Evolutionary conservation across 1,140 invertebrate species (phyloP).

Genomic region (Drosophila fuyamai): DNA sequence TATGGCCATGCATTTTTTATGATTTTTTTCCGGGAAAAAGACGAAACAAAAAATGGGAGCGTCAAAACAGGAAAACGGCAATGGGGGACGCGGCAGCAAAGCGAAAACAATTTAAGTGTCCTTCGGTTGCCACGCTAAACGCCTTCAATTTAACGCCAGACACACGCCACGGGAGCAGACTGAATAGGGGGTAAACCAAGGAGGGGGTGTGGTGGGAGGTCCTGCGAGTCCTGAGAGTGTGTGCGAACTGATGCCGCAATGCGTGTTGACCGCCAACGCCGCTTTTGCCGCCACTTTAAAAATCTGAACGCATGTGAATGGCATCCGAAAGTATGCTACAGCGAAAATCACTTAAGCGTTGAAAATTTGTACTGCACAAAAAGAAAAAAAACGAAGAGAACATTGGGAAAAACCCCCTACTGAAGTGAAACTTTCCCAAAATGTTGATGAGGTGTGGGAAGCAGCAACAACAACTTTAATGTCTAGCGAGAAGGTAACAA

Average conservation of each 20-base stretch:
- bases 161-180: conserved; percentile 36
- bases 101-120: conserved; percentile 60
- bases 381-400: conserved; percentile 10
- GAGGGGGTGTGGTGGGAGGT: background rate
- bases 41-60: conserved; percentile 15
- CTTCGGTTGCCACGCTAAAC: conserved; percentile 61
- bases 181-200: background rate
- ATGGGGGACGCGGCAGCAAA: conserved; percentile 22
- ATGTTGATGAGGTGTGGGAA: conserved; percentile 61
- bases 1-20: conserved; percentile 67
- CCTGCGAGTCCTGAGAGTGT: conserved; percentile 9
- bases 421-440: conserved; percentile 46
- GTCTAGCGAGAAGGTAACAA: conserved; percentile 55
- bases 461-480: conserved; percentile 28
- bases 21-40: conserved; percentile 37
- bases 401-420: background rate
- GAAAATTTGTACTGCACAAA: conserved; percentile 51
- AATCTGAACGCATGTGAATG: conserved; percentile 53
- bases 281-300: conserved; percentile 52
- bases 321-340: conserved; percentile 66
- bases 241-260: conserved; percentile 38
- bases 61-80: conserved; percentile 8
- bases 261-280: conserved; percentile 46
- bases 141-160: conserved; percentile 63
- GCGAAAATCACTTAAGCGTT: conserved; percentile 75